Conservation (phyloP, 2,797 vertebrate genomes). For the Prunella strophiata region DNA sequence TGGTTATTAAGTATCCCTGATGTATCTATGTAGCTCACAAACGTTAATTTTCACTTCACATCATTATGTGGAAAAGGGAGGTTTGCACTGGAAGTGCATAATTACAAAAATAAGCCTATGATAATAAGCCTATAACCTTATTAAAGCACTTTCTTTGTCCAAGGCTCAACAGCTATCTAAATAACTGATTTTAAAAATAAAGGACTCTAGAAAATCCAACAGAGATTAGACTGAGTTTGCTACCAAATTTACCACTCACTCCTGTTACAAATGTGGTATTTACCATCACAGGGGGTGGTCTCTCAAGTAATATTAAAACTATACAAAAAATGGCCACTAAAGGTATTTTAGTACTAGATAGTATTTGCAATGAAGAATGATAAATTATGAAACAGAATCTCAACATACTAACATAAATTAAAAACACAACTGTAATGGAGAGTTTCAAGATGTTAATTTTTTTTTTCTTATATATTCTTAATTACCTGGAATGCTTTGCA, state of each 20-base stretch:
- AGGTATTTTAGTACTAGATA: neutral
- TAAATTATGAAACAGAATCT: neutral
- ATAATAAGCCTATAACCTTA: neutral
- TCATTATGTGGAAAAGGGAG: neutral
- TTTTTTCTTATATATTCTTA: neutral
- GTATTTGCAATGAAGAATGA: neutral
- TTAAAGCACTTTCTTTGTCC: neutral
- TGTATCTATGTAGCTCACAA: neutral
- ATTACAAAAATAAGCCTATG: neutral
- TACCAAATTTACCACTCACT: neutral
- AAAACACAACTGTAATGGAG: accelerated
- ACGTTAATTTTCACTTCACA: neutral
- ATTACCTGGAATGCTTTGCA: neutral
- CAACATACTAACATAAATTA: neutral
- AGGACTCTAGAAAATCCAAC: neutral
- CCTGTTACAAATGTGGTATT: neutral
- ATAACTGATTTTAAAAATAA: neutral
- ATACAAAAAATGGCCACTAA: neutral
- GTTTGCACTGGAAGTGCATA: neutral
- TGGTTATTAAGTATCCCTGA: neutral
- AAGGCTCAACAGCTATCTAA: neutral
- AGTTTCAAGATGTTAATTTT: neutral
- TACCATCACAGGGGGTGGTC: neutral
- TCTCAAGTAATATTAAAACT: neutral
- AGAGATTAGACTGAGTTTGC: neutral